Conservation (phyloP, 2,113 vertebrate species). For the Craseonycteris thonglongyai region DNA sequence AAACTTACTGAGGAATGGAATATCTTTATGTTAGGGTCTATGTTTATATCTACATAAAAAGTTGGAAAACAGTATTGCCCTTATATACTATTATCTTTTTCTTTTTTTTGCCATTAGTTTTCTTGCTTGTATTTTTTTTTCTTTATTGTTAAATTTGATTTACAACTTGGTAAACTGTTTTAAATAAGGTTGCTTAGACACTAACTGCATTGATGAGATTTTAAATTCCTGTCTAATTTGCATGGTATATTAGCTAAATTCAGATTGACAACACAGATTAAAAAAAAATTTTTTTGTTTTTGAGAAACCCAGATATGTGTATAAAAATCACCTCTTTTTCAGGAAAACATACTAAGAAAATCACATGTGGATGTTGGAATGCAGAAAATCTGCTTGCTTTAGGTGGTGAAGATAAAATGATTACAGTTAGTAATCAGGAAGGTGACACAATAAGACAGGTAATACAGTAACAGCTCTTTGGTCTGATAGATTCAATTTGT, state of each 20-base stretch:
- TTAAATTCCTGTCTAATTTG: background rate
- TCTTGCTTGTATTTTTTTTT: no score
- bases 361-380: slow-evolving; percentile 97
- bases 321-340: slow-evolving; percentile 65
- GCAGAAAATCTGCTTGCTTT: slow-evolving; percentile 92
- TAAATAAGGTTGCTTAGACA: background rate
- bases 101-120: no score
- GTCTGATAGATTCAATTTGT: background rate
- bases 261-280: background rate
- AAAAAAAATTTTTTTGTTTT: background rate
- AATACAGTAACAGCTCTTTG: slow-evolving; percentile 8
- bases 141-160: no score
- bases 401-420: slow-evolving; percentile 92
- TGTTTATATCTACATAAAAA: background rate
- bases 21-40: background rate
- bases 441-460: slow-evolving; percentile 97
- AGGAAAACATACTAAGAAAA: slow-evolving; percentile 96
- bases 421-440: slow-evolving; percentile 95
- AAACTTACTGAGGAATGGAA: background rate
- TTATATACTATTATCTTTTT: background rate
- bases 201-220: background rate
- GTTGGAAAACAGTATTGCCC: background rate
- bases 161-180: background rate
- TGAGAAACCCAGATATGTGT: background rate
- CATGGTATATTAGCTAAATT: background rate